phyloP scores from a whole-genome alignment of 2,888 invertebrate species.

The Lymantria monacha region DNA sequence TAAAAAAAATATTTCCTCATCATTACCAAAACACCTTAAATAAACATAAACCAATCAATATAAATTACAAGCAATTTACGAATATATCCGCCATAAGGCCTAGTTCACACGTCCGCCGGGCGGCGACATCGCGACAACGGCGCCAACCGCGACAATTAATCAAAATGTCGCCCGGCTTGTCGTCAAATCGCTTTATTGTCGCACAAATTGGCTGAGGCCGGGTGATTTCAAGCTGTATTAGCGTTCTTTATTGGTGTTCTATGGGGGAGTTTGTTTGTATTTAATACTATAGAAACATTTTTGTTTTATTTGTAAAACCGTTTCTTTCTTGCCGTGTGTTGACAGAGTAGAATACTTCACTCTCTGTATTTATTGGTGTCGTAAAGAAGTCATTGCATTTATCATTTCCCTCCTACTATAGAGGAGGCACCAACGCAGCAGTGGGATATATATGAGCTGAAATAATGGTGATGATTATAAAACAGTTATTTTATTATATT shows the following conservation, averaged over 20 bases:
- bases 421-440: too few relatives aligned
- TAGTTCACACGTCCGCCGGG: conserved; percentile 47
- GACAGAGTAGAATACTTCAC: too few relatives aligned
- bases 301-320: not conserved
- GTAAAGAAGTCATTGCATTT: too few relatives aligned
- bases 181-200: conserved; percentile 43
- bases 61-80: conserved; percentile 7
- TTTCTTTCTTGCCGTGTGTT: too few relatives aligned
- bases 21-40: not conserved
- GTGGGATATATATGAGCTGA: too few relatives aligned
- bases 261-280: conserved; percentile 26
- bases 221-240: conserved; percentile 47
- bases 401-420: too few relatives aligned
- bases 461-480: too few relatives aligned
- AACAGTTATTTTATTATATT: too few relatives aligned
- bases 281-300: conserved; percentile 5
- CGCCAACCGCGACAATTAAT: conserved; percentile 47
- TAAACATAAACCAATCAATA: conserved; percentile 16
- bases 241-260: conserved; percentile 27
- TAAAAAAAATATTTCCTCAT: too few relatives aligned
- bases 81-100: conserved; percentile 40
- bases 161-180: conserved; percentile 45
- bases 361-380: too few relatives aligned
- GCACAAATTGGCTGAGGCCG: conserved; percentile 42
- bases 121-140: conserved; percentile 56